These are phyloP conservation scores for Pseudomyrmex concolor DNA, from an alignment of 1,140 invertebrate species.

Conservation along the genomic window DNA sequence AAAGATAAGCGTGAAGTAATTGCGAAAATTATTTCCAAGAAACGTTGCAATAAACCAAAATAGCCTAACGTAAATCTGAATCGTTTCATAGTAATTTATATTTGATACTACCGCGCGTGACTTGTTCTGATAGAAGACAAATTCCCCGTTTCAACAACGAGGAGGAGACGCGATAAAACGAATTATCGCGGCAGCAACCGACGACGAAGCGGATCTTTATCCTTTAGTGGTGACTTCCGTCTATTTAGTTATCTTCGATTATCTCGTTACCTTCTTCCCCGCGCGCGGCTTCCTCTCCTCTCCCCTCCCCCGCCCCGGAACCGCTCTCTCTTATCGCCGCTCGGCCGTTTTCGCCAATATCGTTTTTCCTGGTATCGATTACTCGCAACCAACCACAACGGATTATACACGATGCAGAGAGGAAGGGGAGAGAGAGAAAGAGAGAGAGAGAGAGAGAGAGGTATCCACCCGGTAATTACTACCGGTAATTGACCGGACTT, in stretches of 20 bases:
- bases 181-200: slow-evolving; percentile 38
- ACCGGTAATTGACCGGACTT: slow-evolving; percentile 73
- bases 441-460: neutral
- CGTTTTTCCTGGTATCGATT: slow-evolving; percentile 72
- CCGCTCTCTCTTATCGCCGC: neutral
- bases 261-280: slow-evolving; percentile 43
- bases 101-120: slow-evolving; percentile 12
- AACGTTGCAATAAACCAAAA: too few species aligned
- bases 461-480: slow-evolving; percentile 72
- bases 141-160: slow-evolving; percentile 9
- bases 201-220: slow-evolving; percentile 43
- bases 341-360: slow-evolving; percentile 50
- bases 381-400: slow-evolving; percentile 57
- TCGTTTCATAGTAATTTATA: neutral
- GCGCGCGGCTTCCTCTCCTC: neutral
- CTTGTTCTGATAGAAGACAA: slow-evolving; percentile 22
- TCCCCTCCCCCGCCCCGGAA: neutral
- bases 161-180: slow-evolving; percentile 29
- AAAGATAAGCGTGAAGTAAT: neutral
- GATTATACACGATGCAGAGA: slow-evolving; percentile 58
- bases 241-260: slow-evolving; percentile 56
- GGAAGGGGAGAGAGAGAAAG: neutral
- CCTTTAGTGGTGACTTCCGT: slow-evolving; percentile 43
- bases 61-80: neutral
- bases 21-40: too few species aligned